Evolutionary conservation across 2,113 vertebrate species (phyloP).

Genomic region (Bettongia penicillata): DNA sequence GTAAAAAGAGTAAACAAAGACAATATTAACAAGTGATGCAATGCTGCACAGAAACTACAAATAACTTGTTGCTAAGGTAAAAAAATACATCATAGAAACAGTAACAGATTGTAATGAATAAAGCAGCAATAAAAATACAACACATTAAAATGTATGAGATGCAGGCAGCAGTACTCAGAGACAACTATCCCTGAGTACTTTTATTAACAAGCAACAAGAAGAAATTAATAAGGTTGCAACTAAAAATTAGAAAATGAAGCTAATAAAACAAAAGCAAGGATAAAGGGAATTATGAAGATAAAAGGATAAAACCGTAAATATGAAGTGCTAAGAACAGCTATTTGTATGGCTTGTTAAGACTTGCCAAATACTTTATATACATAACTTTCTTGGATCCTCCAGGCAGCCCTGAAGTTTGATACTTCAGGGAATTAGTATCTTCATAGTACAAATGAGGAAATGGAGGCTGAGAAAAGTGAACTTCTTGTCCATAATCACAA

Average conservation of each 20-base stretch:
- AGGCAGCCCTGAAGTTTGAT: neutral
- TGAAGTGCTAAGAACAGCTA: neutral
- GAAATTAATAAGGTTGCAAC: neutral
- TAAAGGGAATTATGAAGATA: neutral
- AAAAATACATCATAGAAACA: neutral
- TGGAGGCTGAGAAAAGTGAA: neutral
- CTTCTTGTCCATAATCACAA: neutral
- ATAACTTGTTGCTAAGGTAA: neutral
- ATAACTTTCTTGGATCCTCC: neutral
- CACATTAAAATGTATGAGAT: neutral
- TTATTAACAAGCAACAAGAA: neutral
- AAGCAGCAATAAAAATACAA: neutral
- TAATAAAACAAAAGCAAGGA: neutral
- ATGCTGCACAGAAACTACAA: neutral
- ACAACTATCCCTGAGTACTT: neutral
- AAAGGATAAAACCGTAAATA: neutral
- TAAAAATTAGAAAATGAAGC: neutral
- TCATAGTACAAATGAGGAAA: neutral
- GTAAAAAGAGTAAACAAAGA: neutral
- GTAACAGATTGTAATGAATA: slow-evolving; percentile 1
- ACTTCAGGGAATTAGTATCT: neutral
- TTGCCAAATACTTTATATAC: neutral
- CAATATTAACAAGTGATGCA: neutral
- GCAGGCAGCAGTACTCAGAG: neutral
- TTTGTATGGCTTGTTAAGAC: neutral